Percentiles rank a stretch among this genome's conserved stretches.
Conservation (phyloP, 2,888 invertebrate genomes). For the Tetragonula carbonaria region DNA sequence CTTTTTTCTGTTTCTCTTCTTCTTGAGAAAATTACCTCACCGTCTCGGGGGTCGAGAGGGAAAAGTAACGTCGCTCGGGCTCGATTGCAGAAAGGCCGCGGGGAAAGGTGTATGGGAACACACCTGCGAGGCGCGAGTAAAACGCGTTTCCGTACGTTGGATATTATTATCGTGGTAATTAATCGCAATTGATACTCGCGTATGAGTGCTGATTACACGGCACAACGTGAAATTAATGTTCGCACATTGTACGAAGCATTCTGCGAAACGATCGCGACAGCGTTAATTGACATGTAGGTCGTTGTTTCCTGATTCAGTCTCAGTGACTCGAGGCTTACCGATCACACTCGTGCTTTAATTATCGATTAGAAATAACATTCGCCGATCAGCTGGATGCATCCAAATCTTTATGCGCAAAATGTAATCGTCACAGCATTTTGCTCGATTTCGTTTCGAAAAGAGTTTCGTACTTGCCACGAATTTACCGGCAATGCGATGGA, state of each 20-base stretch:
- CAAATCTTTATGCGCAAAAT: not conserved
- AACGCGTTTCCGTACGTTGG: conserved; percentile 38
- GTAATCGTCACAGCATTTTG: not conserved
- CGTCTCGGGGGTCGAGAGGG: not conserved
- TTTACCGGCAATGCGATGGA: conserved; percentile 12
- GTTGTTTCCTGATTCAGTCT: conserved; percentile 28
- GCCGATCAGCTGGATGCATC: not conserved
- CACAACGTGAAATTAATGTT: conserved; percentile 47
- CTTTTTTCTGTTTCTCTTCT: not conserved
- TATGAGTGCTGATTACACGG: conserved; percentile 44
- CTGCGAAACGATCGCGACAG: not conserved
- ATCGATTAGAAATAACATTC: not conserved
- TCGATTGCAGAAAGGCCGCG: conserved; percentile 9
- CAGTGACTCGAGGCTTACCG: not conserved
- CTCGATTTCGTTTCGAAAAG: not conserved
- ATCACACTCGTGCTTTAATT: not conserved
- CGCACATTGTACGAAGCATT: conserved; percentile 29
- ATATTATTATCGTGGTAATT: conserved; percentile 45
- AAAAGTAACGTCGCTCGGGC: conserved; percentile 13
- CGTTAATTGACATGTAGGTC: conserved; percentile 32
- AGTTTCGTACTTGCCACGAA: not conserved
- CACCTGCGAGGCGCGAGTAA: conserved; percentile 38
- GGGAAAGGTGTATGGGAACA: conserved; percentile 31
- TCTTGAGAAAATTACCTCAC: conserved; percentile 34
- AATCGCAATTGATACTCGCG: conserved; percentile 52